Conservation (phyloP, 2,888 invertebrate genomes). For the Rhagonycha fulva region DNA sequence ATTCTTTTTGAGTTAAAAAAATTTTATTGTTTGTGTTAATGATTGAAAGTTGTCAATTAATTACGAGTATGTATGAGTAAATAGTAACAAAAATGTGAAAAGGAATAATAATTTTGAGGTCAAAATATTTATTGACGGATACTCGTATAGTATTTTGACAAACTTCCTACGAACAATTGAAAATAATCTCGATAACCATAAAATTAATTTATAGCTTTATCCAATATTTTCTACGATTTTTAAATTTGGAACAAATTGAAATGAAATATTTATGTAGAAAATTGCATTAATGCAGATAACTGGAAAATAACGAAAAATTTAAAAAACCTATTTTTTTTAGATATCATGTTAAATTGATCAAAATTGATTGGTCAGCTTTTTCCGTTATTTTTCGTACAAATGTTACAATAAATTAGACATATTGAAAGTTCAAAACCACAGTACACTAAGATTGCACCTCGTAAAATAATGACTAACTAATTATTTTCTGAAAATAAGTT, state of each 20-base stretch:
- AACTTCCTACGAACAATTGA: background rate
- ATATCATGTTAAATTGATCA: background rate
- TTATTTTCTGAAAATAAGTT: slow-evolving; percentile 9
- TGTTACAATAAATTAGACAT: background rate
- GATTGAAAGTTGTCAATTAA: no score
- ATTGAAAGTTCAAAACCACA: background rate
- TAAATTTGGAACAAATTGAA: background rate
- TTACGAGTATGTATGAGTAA: background rate
- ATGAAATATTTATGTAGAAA: background rate
- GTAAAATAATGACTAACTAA: background rate
- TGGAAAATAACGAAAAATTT: background rate
- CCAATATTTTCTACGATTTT: background rate
- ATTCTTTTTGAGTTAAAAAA: background rate
- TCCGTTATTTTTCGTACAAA: background rate
- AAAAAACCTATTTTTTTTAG: background rate
- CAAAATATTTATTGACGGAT: background rate
- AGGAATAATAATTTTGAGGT: background rate
- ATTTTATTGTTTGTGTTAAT: background rate
- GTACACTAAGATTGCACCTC: background rate
- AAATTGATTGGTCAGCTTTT: background rate
- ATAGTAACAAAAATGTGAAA: background rate
- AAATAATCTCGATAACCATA: background rate
- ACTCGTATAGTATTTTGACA: background rate
- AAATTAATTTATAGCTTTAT: background rate
- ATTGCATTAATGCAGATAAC: background rate